A percentile compares a stretch with the other conserved stretches of the same genome.
These are phyloP conservation scores for Semicossyphus pulcher DNA, from an alignment of 2,113 vertebrate genomes.

Conservation along the genomic window DNA sequence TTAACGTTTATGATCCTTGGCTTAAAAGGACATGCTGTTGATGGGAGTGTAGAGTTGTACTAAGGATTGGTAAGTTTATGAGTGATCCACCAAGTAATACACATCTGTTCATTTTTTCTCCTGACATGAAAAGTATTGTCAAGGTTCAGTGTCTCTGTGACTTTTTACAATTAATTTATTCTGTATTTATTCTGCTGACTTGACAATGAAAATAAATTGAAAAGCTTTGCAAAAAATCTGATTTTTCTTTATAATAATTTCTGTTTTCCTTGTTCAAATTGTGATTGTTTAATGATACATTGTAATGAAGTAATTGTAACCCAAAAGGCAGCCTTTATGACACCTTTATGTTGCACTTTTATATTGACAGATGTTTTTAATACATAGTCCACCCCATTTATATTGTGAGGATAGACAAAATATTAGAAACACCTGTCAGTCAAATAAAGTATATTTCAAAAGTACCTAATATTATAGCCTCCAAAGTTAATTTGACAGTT, in stretches of 20 bases:
- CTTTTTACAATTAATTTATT: too few relatives aligned
- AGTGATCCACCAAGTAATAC: not conserved
- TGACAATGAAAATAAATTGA: constrained; percentile 17
- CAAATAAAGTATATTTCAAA: not conserved
- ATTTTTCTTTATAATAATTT: not conserved
- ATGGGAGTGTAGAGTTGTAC: too few relatives aligned
- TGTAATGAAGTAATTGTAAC: not conserved
- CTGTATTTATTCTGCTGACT: not conserved
- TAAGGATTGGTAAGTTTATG: too few relatives aligned
- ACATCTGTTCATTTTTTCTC: too few relatives aligned
- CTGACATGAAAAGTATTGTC: too few relatives aligned
- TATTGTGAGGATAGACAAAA: not conserved
- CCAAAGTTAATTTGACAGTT: too few relatives aligned
- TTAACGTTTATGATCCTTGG: too few relatives aligned
- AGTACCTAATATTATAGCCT: too few relatives aligned
- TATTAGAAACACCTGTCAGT: not conserved
- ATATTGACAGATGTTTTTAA: not conserved
- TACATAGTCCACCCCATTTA: not conserved
- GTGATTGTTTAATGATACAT: not conserved
- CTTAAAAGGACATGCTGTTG: too few relatives aligned
- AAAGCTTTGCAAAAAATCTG: not conserved
- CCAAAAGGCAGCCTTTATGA: not conserved
- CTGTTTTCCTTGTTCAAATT: not conserved
- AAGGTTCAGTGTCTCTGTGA: too few relatives aligned
- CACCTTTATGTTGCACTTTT: not conserved